These are phyloP conservation scores for Athetis lepigone DNA, from an alignment of 2,888 invertebrate genomes.

Conservation along the genomic window DNA sequence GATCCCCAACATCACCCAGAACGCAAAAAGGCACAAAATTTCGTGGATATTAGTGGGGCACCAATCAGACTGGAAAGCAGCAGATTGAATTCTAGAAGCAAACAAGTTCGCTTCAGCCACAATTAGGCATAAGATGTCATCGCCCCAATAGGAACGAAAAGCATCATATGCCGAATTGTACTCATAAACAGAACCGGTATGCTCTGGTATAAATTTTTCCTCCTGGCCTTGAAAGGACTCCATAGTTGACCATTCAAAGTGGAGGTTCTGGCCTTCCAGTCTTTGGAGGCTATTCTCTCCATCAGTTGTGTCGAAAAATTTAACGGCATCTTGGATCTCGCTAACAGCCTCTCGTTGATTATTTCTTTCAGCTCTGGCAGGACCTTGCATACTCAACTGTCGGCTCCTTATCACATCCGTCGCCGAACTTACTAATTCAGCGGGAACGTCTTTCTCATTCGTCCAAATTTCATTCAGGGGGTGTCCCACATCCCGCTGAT, in stretches of 20 bases:
- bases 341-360: not conserved
- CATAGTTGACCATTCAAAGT: slow-evolving; percentile 20
- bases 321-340: not conserved
- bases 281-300: too few relatives aligned
- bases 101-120: slow-evolving; percentile 32
- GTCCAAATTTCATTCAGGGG: slow-evolving; percentile 14
- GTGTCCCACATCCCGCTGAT: too few relatives aligned
- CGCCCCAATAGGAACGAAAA: slow-evolving; percentile 38
- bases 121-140: slow-evolving; percentile 26
- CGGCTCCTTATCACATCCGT: too few relatives aligned
- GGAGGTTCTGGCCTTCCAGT: slow-evolving; percentile 4
- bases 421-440: too few relatives aligned
- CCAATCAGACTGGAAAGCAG: slow-evolving; percentile 15
- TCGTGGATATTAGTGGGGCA: slow-evolving; percentile 25
- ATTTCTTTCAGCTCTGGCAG: not conserved
- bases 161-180: slow-evolving; percentile 26
- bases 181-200: slow-evolving; percentile 9
- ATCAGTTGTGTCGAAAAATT: too few relatives aligned
- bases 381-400: not conserved
- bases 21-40: slow-evolving; percentile 20
- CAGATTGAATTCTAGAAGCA: slow-evolving; percentile 23
- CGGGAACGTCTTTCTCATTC: slow-evolving; percentile 19
- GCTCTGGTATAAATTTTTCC: slow-evolving; percentile 7
- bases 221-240: slow-evolving; percentile 12
- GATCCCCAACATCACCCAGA: slow-evolving; percentile 33